A percentile compares a stretch with the other conserved stretches of the same genome.
These are phyloP conservation scores for Aphyosemion australe DNA, from an alignment of 2,113 vertebrate genomes.

Conservation along the genomic window DNA sequence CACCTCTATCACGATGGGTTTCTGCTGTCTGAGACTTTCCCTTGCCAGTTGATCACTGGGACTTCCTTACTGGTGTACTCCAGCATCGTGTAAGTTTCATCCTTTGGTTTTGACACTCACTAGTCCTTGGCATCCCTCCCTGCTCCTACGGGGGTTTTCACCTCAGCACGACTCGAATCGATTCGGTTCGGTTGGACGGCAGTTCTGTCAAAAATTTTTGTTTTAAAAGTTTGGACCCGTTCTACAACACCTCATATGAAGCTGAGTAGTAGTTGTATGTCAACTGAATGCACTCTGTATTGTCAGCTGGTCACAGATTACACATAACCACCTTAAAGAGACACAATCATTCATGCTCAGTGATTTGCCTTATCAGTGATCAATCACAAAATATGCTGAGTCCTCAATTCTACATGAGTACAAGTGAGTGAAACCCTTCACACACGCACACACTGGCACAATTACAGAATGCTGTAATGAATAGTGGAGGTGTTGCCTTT, in stretches of 20 bases:
- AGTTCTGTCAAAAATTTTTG: neutral
- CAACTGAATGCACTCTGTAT: neutral
- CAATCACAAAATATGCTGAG: slow-evolving; percentile 70
- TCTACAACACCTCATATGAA: neutral
- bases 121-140: too few species aligned
- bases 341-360: slow-evolving; percentile 70
- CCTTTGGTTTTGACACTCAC: too few species aligned
- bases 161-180: too few species aligned
- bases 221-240: neutral
- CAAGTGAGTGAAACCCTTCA: slow-evolving; percentile 41
- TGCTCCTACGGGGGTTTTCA: too few species aligned
- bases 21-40: too few species aligned
- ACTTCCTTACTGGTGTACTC: too few species aligned
- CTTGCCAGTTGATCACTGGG: too few species aligned
- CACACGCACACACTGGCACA: slow-evolving; percentile 10
- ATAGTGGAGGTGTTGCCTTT: slow-evolving; percentile 14
- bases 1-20: too few species aligned
- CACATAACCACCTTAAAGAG: slow-evolving; percentile 54
- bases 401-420: slow-evolving; percentile 68
- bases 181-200: too few species aligned
- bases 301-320: slow-evolving; percentile 39
- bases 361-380: slow-evolving; percentile 62
- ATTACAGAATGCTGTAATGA: slow-evolving; percentile 64
- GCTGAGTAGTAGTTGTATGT: neutral
- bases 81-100: too few species aligned